These are phyloP conservation scores for Phymorhynchus buccinoides DNA, from an alignment of 1,140 invertebrate genomes.

Conservation along the genomic window DNA sequence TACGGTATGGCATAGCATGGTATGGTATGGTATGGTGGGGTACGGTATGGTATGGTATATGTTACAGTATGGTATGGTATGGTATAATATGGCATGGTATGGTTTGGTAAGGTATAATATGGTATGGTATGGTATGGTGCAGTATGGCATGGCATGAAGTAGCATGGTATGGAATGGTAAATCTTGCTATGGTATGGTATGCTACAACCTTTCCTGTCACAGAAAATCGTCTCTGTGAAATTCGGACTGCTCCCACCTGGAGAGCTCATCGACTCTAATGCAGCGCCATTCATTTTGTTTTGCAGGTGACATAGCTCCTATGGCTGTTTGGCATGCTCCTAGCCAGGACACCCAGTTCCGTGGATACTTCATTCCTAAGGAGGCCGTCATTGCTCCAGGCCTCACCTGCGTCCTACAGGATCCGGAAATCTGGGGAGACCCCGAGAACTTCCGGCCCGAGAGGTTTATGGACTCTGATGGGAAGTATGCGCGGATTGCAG, in stretches of 20 bases:
- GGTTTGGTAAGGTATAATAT: constrained; percentile 39
- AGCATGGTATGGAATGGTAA: constrained; percentile 53
- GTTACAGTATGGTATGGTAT: constrained; percentile 54
- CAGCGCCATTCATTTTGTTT: too few species aligned
- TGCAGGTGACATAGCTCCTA: constrained; percentile 56
- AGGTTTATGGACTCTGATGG: constrained; percentile 72
- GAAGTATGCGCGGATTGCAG: constrained; percentile 20
- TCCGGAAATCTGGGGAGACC: constrained; percentile 78
- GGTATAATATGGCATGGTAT: constrained; percentile 48
- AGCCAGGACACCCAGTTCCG: constrained; percentile 57
- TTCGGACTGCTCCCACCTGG: too few species aligned
- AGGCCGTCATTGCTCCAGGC: constrained; percentile 63
- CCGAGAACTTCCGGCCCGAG: constrained; percentile 81
- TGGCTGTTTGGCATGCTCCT: constrained; percentile 63
- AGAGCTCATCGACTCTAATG: too few species aligned
- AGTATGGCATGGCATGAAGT: constrained; percentile 52
- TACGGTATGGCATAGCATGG: constrained; percentile 53
- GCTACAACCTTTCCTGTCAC: too few species aligned
- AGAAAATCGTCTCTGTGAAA: too few species aligned
- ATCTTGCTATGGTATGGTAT: constrained; percentile 51
- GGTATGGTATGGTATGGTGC: too few species aligned
- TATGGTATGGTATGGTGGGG: constrained; percentile 50
- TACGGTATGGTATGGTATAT: constrained; percentile 53
- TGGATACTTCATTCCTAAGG: constrained; percentile 67
- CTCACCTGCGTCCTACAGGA: constrained; percentile 66